Conservation (phyloP, 2,888 invertebrate species). For the Melipona bicolor region DNA sequence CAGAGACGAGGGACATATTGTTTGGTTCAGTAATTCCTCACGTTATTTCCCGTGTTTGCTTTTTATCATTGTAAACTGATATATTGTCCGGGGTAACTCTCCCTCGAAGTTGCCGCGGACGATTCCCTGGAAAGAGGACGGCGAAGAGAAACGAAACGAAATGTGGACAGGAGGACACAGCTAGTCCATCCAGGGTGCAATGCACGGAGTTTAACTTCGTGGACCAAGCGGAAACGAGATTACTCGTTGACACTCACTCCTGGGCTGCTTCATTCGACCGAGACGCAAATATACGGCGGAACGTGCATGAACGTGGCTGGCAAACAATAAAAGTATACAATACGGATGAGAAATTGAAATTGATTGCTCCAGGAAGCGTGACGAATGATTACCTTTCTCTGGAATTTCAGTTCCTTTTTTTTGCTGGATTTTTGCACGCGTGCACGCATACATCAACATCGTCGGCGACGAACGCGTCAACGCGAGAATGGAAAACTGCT, state of each 20-base stretch:
- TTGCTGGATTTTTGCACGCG: not conserved
- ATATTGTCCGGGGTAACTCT: slow-evolving; percentile 79
- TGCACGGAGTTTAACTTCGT: slow-evolving; percentile 61
- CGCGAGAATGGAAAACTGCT: not conserved
- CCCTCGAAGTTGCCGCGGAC: slow-evolving; percentile 63
- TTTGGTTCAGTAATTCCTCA: slow-evolving; percentile 82
- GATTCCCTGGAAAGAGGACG: slow-evolving; percentile 42
- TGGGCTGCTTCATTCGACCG: slow-evolving; percentile 46
- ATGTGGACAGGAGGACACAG: slow-evolving; percentile 46
- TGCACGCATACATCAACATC: not conserved
- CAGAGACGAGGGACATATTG: slow-evolving; percentile 81
- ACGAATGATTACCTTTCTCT: not conserved
- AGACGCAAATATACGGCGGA: slow-evolving; percentile 41
- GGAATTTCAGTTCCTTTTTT: not conserved
- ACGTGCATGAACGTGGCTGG: slow-evolving; percentile 21
- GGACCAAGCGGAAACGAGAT: slow-evolving; percentile 66
- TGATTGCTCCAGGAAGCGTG: slow-evolving; percentile 25
- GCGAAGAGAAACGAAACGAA: slow-evolving; percentile 45
- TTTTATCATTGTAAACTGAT: slow-evolving; percentile 82
- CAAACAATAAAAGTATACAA: slow-evolving; percentile 57
- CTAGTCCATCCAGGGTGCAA: slow-evolving; percentile 23
- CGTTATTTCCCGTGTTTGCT: slow-evolving; percentile 82
- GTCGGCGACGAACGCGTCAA: not conserved
- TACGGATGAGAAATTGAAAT: slow-evolving; percentile 43
- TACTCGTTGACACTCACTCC: slow-evolving; percentile 59